Evolutionary conservation across 2,797 vertebrate genomes (phyloP), one percentile per base, ranked within the genome.

Genomic region (Pseudochromis fuscus): DNA sequence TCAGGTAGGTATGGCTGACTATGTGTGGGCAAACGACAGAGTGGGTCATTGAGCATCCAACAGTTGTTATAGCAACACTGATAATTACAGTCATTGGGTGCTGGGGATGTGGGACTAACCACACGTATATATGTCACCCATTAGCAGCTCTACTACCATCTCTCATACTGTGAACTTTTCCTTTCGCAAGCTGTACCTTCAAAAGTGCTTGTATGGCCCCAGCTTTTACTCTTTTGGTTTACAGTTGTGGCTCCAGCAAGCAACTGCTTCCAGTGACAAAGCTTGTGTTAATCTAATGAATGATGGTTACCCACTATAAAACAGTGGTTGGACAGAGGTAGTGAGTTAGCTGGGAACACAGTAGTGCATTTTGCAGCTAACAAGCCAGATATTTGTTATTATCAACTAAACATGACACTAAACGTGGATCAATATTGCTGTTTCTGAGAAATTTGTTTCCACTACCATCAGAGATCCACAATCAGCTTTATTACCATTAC

Each of bases 1-100:
- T 99, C 98, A 93, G 97, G 98, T 98, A 62, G 59, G 81, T 65
- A 15, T 19, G 42, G 27, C 48, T 28, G 46, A 49, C 21, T 56
- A 21, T 48, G 7, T 75, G 40, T 72, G 45, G 56, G 72, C 45
- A 63, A 67, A 75, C 0, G 28, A 65, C 57, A 72, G 38, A 10
- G 71, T 33, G 66, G 80, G 64, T 80, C 71, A 75, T 56, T 24
- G 53, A 83, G 76, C 81, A 83, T 79, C 73, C 72, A 59, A 31
- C 75, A 15, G 89, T 93, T 90, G 91, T 89, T 86, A 93, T 93
- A 80, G 92, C 87, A 93, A 91, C 91, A 5, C 75, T 81, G 77
- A 88, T 92, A 90, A 93, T 93, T 91, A 85, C 88, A 92, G 86
- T 91, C 75, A 91, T 93, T 93, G 88, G 80, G 78, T 78, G 30